These are phyloP conservation scores for Paguma larvata DNA, from an alignment of 2,797 vertebrate species.

Conservation along the genomic window DNA sequence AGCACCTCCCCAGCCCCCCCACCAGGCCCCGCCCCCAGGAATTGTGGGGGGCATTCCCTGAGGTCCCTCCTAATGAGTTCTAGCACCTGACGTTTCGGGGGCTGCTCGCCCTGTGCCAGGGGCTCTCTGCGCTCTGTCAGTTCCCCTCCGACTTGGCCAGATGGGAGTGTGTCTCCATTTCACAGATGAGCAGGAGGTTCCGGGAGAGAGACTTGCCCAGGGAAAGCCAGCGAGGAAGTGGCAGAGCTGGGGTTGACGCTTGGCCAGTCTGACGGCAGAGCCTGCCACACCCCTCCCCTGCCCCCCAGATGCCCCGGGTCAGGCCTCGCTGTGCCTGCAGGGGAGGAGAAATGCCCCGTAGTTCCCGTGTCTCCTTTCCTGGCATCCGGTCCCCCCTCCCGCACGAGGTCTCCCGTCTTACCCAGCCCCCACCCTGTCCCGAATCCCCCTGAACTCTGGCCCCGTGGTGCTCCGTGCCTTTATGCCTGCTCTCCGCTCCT, in stretches of 20 bases:
- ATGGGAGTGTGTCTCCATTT: not conserved
- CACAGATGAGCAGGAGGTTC: not conserved
- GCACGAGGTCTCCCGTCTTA: too few species aligned
- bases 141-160: not conserved
- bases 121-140: not conserved
- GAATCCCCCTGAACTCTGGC: not conserved
- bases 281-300: accelerated
- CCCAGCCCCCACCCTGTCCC: not conserved
- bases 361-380: not conserved
- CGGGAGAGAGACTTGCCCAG: not conserved
- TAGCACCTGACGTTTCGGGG: not conserved
- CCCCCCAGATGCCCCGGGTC: not conserved
- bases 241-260: not conserved
- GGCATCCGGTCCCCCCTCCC: not conserved
- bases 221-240: not conserved
- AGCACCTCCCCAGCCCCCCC: not conserved
- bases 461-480: not conserved
- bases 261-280: not conserved
- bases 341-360: not conserved
- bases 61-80: not conserved
- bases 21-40: not conserved
- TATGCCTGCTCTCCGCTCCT: not conserved
- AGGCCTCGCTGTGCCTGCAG: not conserved
- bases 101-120: not conserved
- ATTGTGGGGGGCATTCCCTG: not conserved